Conservation (phyloP, 2,888 invertebrate genomes). For the Phasia obesa region DNA sequence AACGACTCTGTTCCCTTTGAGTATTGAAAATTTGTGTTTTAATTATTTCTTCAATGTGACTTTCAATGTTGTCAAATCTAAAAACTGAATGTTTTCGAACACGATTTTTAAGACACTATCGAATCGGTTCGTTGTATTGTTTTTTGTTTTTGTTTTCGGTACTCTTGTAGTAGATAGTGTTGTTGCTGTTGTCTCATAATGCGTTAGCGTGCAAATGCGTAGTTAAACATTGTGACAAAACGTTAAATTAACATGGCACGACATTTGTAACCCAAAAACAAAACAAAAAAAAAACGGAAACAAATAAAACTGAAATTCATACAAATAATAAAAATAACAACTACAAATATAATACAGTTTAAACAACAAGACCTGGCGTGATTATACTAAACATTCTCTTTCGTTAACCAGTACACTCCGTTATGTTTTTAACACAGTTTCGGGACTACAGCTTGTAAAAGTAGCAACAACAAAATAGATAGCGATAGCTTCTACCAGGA, state of each 20-base stretch:
- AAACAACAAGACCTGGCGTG: constrained; percentile 63
- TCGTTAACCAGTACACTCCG: constrained; percentile 49
- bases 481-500: constrained; percentile 44
- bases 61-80: constrained; percentile 12
- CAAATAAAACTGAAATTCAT: constrained; percentile 57
- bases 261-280: constrained; percentile 71
- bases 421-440: constrained; percentile 50
- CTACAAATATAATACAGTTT: constrained; percentile 43
- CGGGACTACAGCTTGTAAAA: constrained; percentile 52
- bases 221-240: constrained; percentile 75
- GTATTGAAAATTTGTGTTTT: no score
- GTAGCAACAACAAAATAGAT: constrained; percentile 54
- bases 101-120: constrained; percentile 49
- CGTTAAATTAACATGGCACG: constrained; percentile 74
- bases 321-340: constrained; percentile 19
- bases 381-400: constrained; percentile 60
- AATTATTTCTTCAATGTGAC: no score
- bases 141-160: background rate
- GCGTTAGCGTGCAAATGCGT: constrained; percentile 73
- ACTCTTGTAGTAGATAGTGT: background rate
- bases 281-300: constrained; percentile 46
- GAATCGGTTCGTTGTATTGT: constrained; percentile 11
- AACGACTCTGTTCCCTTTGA: no score
- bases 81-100: constrained; percentile 43
- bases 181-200: constrained; percentile 38